Evolutionary conservation across 1,140 invertebrate genomes (phyloP).

Genomic region (Daktulosphaira vitifoliae): DNA sequence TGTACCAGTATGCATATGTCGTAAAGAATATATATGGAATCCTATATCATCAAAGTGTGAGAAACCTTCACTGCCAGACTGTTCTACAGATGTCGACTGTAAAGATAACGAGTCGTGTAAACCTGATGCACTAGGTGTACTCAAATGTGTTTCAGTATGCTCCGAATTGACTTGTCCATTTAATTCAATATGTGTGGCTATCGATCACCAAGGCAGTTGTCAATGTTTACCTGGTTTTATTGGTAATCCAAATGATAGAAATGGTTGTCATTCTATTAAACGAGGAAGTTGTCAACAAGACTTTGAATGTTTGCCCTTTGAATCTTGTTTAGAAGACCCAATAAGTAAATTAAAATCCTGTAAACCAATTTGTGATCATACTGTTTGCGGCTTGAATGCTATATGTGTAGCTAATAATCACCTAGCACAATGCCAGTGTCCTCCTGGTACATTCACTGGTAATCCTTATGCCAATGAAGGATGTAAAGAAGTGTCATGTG

Average conservation of each 20-base stretch:
- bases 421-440: conserved; percentile 67
- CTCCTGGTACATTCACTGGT: conserved; percentile 58
- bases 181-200: conserved; percentile 70
- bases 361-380: conserved; percentile 54
- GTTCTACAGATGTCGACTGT: conserved; percentile 63
- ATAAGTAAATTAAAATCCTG: conserved; percentile 80
- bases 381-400: conserved; percentile 73
- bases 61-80: conserved; percentile 75
- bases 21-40: conserved; percentile 69
- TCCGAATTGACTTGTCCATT: conserved; percentile 68
- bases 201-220: conserved; percentile 70
- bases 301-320: conserved; percentile 59
- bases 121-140: conserved; percentile 71
- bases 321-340: conserved; percentile 48
- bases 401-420: conserved; percentile 68
- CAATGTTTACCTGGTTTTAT: conserved; percentile 67
- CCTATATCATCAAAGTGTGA: conserved; percentile 68
- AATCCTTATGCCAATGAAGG: conserved; percentile 51
- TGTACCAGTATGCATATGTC: conserved; percentile 65
- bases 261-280: conserved; percentile 61
- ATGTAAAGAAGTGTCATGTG: conserved; percentile 46
- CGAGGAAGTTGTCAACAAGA: conserved; percentile 44
- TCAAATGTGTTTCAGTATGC: conserved; percentile 71
- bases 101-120: conserved; percentile 57
- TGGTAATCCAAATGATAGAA: conserved; percentile 77